These are phyloP conservation scores for Drosophila algonquin DNA, from an alignment of 2,888 invertebrate genomes.

Conservation along the genomic window DNA sequence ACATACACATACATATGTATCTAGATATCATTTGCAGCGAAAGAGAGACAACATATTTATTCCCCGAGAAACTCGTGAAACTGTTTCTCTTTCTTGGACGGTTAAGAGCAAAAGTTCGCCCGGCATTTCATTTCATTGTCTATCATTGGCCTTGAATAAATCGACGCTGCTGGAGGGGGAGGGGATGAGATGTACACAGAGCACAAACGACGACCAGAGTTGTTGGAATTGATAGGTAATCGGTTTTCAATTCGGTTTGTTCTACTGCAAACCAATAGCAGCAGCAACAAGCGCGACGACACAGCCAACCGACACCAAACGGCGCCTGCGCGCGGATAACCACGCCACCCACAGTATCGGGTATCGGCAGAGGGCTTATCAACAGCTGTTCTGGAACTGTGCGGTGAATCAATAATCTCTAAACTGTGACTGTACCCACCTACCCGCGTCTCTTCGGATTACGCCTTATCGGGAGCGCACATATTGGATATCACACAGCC, in stretches of 20 bases:
- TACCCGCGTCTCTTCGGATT: slow-evolving; percentile 16
- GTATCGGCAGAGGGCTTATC: slow-evolving; percentile 28
- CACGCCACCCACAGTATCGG: slow-evolving; percentile 28
- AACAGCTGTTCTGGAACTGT: slow-evolving; percentile 35
- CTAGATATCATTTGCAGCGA: slow-evolving; percentile 4
- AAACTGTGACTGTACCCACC: slow-evolving; percentile 10
- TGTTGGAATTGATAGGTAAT: slow-evolving; percentile 3
- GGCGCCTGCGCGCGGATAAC: slow-evolving; percentile 39
- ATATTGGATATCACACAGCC: not conserved
- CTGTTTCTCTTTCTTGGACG: not conserved
- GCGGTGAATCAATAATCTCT: slow-evolving; percentile 38
- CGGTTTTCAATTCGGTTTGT: slow-evolving; percentile 20
- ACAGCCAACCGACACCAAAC: not conserved
- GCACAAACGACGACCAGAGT: slow-evolving; percentile 27
- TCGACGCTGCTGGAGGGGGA: slow-evolving; percentile 6
- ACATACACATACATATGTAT: slow-evolving; percentile 3
- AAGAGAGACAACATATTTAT: not conserved
- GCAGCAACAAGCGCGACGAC: not conserved
- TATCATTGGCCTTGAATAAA: slow-evolving; percentile 68
- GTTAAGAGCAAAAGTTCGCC: slow-evolving; percentile 1
- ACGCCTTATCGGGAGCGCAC: slow-evolving; percentile 19
- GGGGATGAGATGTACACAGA: slow-evolving; percentile 17
- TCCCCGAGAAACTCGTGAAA: not conserved
- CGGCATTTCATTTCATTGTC: slow-evolving; percentile 22
- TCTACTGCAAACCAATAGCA: slow-evolving; percentile 10